phyloP scores from a whole-genome alignment of 2,797 vertebrate genomes.

The Spinibarbus caldwelli region DNA sequence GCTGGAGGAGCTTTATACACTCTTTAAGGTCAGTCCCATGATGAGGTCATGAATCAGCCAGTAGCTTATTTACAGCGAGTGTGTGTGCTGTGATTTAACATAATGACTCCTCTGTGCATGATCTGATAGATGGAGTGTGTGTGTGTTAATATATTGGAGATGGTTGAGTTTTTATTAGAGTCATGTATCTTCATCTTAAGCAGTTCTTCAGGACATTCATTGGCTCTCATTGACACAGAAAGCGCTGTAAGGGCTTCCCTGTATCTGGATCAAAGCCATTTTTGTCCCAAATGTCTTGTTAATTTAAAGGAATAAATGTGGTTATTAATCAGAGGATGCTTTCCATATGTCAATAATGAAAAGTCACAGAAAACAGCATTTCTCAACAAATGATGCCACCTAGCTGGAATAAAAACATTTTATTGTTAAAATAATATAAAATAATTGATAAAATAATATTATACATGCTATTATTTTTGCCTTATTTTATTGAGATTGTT shows the following conservation, averaged over 20 bases:
- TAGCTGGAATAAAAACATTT: not conserved
- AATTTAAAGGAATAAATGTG: not conserved
- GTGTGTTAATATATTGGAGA: constrained; percentile 2
- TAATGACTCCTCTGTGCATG: not conserved
- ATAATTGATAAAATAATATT: not conserved
- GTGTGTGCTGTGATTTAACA: not conserved
- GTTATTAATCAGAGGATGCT: not conserved
- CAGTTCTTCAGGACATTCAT: not conserved
- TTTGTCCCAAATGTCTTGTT: not conserved
- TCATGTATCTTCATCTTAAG: not conserved
- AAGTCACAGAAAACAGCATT: not conserved
- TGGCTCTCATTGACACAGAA: too few relatives aligned
- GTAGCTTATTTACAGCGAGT: not conserved
- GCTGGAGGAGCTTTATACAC: constrained; percentile 92
- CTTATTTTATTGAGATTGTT: too few relatives aligned
- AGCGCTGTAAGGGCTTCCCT: too few relatives aligned
- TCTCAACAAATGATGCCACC: not conserved
- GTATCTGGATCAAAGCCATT: not conserved
- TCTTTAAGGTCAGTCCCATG: constrained; percentile 90
- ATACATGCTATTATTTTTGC: too few relatives aligned
- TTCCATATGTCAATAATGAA: not conserved
- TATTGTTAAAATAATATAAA: not conserved
- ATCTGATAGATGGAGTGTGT: not conserved
- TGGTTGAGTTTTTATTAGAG: constrained; percentile 11
- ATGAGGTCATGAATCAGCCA: not conserved